Base-by-base conservation (phyloP, 1,140 invertebrate genomes). In the Dermatophagoides farinae region DNA sequence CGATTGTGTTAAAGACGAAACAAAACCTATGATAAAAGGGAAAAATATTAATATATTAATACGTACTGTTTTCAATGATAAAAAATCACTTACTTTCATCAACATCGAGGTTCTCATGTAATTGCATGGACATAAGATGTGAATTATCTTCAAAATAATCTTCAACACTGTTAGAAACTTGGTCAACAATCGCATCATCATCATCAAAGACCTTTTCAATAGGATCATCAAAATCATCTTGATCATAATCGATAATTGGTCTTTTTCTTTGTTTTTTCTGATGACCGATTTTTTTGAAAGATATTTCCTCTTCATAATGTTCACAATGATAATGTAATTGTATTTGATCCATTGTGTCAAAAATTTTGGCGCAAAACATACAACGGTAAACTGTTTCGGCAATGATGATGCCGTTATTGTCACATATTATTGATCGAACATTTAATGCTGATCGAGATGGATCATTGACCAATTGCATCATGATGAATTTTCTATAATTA, bases 361-460 rank as follows among this genome's bases (percentile, higher is more conserved):
- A 18, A 23, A 64, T 46, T 18, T 40, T 39, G 2, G 47, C 31
- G 44, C 63, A 64, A 16, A 64, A 52, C 61, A 64, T 63, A 39
- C 63, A 64, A 23, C 63, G 44, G 40, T 64, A 64, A 39, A 64
- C 63, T 43, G 61, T 63, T 53, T 64, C 63, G 22, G 63, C 63
- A 16, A 64, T 50, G 14, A 64, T 63, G 25, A 64, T 64, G n/a
- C 63, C 63, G 43, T 59, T 64, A 9, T 47, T 22, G 31, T 64
- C 61, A 43, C 63, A 64, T 6, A 64, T 46, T 14, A 64, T 20
- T n/a, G 61, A 64, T 10, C 62, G 49, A 46, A 59, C 22, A 37
- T 38, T 38, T n/a, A n/a, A 20, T 31, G 18, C 12, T 54, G 31
- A 23, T 54, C 25, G 18, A 52, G 6, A 52, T 46, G 16, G 16